Conservation (phyloP, 2,888 invertebrate genomes). For the Diogma glabrata region DNA sequence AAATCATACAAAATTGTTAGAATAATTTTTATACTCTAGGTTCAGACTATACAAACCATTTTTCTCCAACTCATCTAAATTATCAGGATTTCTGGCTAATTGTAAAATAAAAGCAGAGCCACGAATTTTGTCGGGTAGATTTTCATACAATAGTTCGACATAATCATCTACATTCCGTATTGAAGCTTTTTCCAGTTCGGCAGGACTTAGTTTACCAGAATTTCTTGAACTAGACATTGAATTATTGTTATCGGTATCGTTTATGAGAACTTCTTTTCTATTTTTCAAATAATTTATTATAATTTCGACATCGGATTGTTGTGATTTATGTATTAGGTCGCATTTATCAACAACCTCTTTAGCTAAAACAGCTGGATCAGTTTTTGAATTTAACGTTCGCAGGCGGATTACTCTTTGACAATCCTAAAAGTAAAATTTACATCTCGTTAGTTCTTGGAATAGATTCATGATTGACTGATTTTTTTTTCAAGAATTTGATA, state of each 20-base stretch:
- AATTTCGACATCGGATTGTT: constrained; percentile 75
- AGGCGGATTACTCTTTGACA: constrained; percentile 73
- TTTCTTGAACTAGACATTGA: constrained; percentile 14
- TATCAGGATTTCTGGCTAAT: constrained; percentile 85
- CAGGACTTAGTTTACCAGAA: constrained; percentile 36
- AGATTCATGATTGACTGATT: no score
- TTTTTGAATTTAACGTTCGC: constrained; percentile 64
- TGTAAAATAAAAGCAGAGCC: constrained; percentile 86
- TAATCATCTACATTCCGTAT: constrained; percentile 86
- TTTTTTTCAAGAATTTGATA: no score
- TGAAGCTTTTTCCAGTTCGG: constrained; percentile 52
- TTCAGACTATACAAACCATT: constrained; percentile 56
- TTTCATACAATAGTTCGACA: constrained; percentile 93
- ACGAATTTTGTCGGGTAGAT: constrained; percentile 80
- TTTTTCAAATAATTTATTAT: constrained; percentile 77
- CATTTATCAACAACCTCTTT: constrained; percentile 78
- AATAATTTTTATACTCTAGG: neutral
- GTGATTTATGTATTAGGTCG: constrained; percentile 70
- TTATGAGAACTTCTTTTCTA: constrained; percentile 44
- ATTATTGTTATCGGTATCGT: constrained; percentile 21
- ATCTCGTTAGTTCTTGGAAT: no score
- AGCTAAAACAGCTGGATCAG: constrained; percentile 67
- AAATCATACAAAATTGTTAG: constrained; percentile 25
- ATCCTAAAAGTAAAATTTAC: constrained; percentile 42
- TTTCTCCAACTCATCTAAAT: constrained; percentile 81